phyloP scores from a whole-genome alignment of 2,888 invertebrate genomes.

The Buathra laborator region DNA sequence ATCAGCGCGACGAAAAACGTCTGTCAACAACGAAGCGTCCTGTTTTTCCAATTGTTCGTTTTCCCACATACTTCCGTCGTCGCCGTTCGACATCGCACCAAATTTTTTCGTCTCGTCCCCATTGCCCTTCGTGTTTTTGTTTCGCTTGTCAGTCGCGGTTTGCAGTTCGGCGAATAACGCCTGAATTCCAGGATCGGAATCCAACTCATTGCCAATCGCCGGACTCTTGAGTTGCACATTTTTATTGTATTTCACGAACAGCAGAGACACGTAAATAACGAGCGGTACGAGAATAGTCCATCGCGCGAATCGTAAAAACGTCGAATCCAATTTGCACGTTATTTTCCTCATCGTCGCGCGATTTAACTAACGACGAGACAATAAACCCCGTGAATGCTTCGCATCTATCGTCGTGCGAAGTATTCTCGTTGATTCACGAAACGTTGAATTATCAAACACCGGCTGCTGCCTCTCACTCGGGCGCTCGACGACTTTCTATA shows the following conservation, averaged over 20 bases:
- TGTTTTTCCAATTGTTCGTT: conserved; percentile 67
- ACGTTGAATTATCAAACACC: conserved; percentile 42
- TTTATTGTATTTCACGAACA: conserved; percentile 79
- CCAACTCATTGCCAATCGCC: conserved; percentile 57
- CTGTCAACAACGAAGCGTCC: conserved; percentile 79
- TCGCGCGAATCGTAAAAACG: conserved; percentile 75
- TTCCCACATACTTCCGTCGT: conserved; percentile 56
- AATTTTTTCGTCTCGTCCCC: neutral
- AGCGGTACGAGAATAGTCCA: conserved; percentile 80
- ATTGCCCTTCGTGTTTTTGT: neutral
- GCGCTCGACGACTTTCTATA: conserved; percentile 6
- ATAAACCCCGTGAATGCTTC: neutral
- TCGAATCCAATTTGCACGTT: conserved; percentile 65
- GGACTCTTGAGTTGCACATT: conserved; percentile 78
- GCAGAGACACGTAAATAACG: conserved; percentile 79
- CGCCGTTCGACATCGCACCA: conserved; percentile 57
- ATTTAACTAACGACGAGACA: neutral
- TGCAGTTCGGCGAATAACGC: conserved; percentile 79
- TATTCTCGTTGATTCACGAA: neutral
- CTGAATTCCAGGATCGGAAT: conserved; percentile 72
- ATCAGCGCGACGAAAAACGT: conserved; percentile 87
- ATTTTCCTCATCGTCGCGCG: conserved; percentile 55
- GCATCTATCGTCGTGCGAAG: neutral
- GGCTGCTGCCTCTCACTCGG: conserved; percentile 27
- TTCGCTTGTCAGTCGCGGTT: conserved; percentile 71